Evolutionary conservation across 2,113 vertebrate species (phyloP), one percentile per base, ranked within the genome.

Genomic region (Platanista minor): DNA sequence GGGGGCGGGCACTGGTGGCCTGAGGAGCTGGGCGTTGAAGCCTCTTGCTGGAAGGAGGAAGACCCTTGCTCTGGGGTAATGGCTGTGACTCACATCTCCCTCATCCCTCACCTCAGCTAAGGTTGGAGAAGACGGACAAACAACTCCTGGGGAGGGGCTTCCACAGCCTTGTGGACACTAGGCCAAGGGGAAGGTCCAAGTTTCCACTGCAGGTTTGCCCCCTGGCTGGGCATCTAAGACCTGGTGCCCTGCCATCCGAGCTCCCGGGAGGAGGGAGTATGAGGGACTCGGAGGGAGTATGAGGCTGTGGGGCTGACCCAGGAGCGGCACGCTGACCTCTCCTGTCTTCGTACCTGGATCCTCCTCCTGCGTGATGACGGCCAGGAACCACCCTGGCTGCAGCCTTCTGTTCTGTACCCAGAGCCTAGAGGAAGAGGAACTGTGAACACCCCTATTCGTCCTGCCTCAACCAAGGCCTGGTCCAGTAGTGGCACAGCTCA

Each of bases 91-190:
- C 31, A 69, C 49, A 25, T n/a, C 39, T 36, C 9, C 39, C 54
- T 75, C 59, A 66, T 27, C 97, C 95, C 97, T 99, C 99, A 98
- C 99, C 25, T 95, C 99, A 94, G 99, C 97, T 97, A 59, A 98
- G 96, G 87, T 98, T 99, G 94, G 95, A 67, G 1, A 97, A 80
- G 14, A 99, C n/a, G 97, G 27, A 98, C 99, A 77, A 99, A 99
- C 69, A 98, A 98, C 5, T 99, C 98, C 33, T 99, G 98, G 88
- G 99, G 98, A 99, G 98, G 97, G 99, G 96, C 97, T 99, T 99
- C 91, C 99, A 98, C 96, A 98, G 96, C 95, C 0, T 25, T 36
- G 99, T 99, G 93, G 99, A 99, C 0, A 98, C 98, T 20, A 98
- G 97, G 69, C 98, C 93, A 99, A 99, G 95, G 99, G 98, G 99